These are phyloP conservation scores for Sebastes baramenuke DNA, from an alignment of 2,797 vertebrate genomes.

Conservation along the genomic window DNA sequence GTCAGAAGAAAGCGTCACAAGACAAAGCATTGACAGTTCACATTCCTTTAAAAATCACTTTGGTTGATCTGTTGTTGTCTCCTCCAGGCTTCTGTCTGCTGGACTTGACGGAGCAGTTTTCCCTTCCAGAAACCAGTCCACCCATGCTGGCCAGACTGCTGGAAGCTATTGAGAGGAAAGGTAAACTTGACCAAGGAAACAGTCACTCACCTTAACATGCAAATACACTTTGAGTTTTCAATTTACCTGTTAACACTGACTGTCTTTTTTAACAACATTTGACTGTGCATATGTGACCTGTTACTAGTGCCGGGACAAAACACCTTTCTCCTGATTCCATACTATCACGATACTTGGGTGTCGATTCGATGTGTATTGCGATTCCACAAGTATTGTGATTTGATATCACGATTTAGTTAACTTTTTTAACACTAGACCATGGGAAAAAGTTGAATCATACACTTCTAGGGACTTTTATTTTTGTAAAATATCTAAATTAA, in stretches of 20 bases:
- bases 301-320: background rate
- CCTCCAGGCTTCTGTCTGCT: conserved; percentile 80
- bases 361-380: too few relatives aligned
- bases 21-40: background rate
- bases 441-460: too few relatives aligned
- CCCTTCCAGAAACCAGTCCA: conserved; percentile 89
- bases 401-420: too few relatives aligned
- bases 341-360: too few relatives aligned
- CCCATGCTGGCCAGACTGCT: conserved; percentile 88
- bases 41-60: background rate
- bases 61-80: conserved; percentile 7
- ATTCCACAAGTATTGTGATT: too few relatives aligned
- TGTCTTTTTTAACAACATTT: background rate
- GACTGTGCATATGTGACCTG: background rate
- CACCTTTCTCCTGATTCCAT: too few relatives aligned
- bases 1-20: background rate
- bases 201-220: background rate
- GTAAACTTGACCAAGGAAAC: conserved; percentile 72
- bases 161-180: conserved; percentile 95
- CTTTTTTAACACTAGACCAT: too few relatives aligned
- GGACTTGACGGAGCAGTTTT: conserved; percentile 94
- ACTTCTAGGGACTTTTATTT: too few relatives aligned
- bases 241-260: background rate
- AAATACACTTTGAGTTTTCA: background rate
- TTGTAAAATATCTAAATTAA: too few relatives aligned